Evolutionary conservation across 2,888 invertebrate species (phyloP).

Genomic region (Chironomus tentans): DNA sequence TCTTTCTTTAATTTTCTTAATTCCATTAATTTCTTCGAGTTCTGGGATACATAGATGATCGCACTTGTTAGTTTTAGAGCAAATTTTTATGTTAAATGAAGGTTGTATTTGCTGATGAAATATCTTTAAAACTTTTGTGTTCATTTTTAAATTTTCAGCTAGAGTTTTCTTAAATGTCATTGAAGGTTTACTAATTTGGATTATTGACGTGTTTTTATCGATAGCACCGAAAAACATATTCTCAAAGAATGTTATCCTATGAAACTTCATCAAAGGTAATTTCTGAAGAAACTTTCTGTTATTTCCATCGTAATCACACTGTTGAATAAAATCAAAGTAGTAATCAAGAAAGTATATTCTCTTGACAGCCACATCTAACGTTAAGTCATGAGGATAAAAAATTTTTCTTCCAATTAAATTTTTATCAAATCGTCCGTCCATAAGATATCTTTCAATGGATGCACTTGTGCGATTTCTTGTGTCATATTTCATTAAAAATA

Average conservation of each 20-base stretch:
- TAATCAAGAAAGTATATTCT: slow-evolving; percentile 74
- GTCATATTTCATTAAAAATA: slow-evolving; percentile 75
- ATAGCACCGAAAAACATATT: background rate
- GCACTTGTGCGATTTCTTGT: slow-evolving; percentile 43
- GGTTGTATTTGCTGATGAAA: slow-evolving; percentile 21
- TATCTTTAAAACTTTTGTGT: slow-evolving; percentile 6
- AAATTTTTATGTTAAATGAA: slow-evolving; percentile 35
- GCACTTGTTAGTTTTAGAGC: slow-evolving; percentile 53
- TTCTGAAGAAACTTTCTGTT: slow-evolving; percentile 52
- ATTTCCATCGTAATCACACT: slow-evolving; percentile 65
- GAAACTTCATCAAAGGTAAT: slow-evolving; percentile 12
- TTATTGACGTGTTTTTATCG: background rate
- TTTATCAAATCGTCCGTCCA: slow-evolving; percentile 55
- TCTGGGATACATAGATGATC: slow-evolving; percentile 65
- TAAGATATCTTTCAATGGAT: slow-evolving; percentile 53
- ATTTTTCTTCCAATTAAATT: slow-evolving; percentile 58
- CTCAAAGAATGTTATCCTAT: slow-evolving; percentile 13
- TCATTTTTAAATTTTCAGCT: background rate
- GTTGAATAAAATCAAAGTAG: slow-evolving; percentile 68
- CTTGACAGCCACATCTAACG: slow-evolving; percentile 60
- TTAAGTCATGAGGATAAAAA: slow-evolving; percentile 66
- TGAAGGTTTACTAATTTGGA: background rate
- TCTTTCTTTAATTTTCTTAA: slow-evolving; percentile 46
- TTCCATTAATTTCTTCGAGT: slow-evolving; percentile 32
- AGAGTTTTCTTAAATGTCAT: background rate